Conservation (phyloP, 2,797 vertebrate species). For the Fistularia tabacaria region DNA sequence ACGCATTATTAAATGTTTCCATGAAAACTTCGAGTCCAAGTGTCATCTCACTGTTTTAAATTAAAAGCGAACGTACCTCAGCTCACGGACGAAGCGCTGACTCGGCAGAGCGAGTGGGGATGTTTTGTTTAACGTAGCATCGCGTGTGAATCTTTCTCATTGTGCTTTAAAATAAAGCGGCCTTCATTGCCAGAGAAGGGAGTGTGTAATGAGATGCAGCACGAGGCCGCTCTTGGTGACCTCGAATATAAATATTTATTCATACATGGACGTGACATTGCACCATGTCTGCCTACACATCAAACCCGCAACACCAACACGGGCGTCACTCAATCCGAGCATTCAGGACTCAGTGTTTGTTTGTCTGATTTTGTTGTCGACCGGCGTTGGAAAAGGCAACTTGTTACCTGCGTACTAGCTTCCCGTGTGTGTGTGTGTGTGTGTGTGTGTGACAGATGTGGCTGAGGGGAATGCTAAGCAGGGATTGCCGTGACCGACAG, state of each 20-base stretch:
- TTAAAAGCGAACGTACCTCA: too few relatives aligned
- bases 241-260: constrained; percentile 7
- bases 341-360: not conserved
- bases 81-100: too few relatives aligned
- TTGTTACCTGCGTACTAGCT: constrained; percentile 17
- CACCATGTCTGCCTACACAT: constrained; percentile 21
- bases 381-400: constrained; percentile 8
- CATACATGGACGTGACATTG: constrained; percentile 30
- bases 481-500: constrained; percentile 26
- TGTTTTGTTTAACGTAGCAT: too few relatives aligned
- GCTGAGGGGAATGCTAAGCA: constrained; percentile 56
- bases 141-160: too few relatives aligned
- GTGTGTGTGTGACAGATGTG: constrained; percentile 22
- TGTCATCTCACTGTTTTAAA: too few relatives aligned
- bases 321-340: too few relatives aligned
- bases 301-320: not conserved
- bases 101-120: too few relatives aligned
- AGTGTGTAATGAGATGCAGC: not conserved
- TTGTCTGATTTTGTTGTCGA: constrained; percentile 15
- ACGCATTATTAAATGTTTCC: too few relatives aligned
- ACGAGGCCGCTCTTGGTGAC: constrained; percentile 8
- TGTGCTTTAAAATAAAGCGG: too few relatives aligned
- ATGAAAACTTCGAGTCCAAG: too few relatives aligned
- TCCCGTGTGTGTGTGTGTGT: constrained; percentile 10
- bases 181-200: not conserved